Percentiles rank a stretch among this genome's conserved stretches.
Conservation (phyloP, 2,113 vertebrate species). For the Hydropotes inermis region DNA sequence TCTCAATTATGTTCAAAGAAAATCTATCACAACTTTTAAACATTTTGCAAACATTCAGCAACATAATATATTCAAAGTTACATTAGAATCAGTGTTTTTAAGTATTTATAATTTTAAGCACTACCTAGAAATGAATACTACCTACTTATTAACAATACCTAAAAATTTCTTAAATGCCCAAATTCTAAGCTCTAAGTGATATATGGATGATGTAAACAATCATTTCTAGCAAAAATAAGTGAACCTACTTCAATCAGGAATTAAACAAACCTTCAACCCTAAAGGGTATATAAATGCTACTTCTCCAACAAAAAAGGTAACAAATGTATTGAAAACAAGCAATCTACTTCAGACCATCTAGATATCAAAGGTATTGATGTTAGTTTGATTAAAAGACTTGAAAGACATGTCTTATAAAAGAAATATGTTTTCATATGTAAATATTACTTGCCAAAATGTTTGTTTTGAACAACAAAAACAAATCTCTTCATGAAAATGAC, state of each 20-base stretch:
- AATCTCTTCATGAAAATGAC: not conserved
- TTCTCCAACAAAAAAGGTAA: not conserved
- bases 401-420: not conserved
- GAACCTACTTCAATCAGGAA: not conserved
- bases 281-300: not conserved
- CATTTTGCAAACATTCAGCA: constrained; percentile 7
- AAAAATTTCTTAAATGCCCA: not conserved
- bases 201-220: not conserved
- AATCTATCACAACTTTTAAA: constrained; percentile 19
- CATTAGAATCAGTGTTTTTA: not conserved
- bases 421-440: not conserved
- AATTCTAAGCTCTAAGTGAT: not conserved
- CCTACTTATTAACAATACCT: not conserved
- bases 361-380: not conserved
- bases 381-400: not conserved
- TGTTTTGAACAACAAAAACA: not conserved
- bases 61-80: not conserved
- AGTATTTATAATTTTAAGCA: not conserved
- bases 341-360: not conserved
- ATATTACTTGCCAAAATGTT: not conserved
- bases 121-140: not conserved
- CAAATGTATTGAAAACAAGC: not conserved
- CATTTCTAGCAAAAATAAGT: constrained; percentile 9
- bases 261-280: not conserved
- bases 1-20: constrained; percentile 5